These are phyloP conservation scores for Brachyistius frenatus DNA, from an alignment of 2,113 vertebrate genomes.

Conservation along the genomic window DNA sequence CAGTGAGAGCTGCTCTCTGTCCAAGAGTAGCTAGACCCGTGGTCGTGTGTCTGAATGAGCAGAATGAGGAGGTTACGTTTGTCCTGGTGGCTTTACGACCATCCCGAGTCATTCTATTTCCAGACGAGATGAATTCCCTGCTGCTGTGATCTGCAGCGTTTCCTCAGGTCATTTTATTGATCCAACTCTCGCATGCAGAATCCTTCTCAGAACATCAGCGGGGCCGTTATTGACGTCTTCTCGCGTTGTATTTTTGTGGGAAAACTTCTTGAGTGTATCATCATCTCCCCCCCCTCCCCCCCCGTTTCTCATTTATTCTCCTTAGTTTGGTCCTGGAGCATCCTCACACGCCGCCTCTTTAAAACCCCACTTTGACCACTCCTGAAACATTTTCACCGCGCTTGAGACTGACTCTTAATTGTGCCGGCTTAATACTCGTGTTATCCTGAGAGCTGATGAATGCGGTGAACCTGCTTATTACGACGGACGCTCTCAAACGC, in stretches of 20 bases:
- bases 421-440: constrained; percentile 45
- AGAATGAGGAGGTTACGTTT: constrained; percentile 33
- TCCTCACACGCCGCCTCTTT: not conserved
- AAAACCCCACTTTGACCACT: constrained; percentile 3
- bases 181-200: not conserved
- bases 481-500: constrained; percentile 48
- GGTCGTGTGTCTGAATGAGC: constrained; percentile 22
- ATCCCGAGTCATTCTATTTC: constrained; percentile 50
- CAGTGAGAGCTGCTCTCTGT: constrained; percentile 43
- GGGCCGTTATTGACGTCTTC: not conserved
- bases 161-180: not conserved
- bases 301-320: not conserved
- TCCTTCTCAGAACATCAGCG: not conserved
- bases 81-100: constrained; percentile 37
- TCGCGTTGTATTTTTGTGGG: not conserved
- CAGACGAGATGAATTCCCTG: constrained; percentile 49
- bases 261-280: constrained; percentile 13
- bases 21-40: constrained; percentile 39
- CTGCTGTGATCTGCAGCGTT: constrained; percentile 37
- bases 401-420: constrained; percentile 50
- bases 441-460: constrained; percentile 42
- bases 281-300: too few relatives aligned
- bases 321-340: not conserved
- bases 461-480: constrained; percentile 50
- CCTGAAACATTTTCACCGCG: constrained; percentile 17